Conservation (phyloP, 1,140 invertebrate species). For the Fopius arisanus region DNA sequence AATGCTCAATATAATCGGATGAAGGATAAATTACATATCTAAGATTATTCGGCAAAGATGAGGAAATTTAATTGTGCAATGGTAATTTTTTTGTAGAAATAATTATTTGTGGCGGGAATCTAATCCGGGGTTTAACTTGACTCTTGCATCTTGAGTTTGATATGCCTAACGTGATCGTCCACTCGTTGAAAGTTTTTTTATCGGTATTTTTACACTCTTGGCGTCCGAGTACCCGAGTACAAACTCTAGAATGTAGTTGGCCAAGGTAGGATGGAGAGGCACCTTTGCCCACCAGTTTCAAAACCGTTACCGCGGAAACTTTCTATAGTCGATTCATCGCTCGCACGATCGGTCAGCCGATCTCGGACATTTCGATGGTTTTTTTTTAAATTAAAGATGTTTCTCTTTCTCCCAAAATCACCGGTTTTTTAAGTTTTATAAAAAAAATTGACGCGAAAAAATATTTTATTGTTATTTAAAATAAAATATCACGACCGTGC, state of each 20-base stretch:
- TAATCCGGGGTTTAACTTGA: too few relatives aligned
- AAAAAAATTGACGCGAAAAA: too few relatives aligned
- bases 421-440: too few relatives aligned
- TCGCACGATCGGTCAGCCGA: slow-evolving; percentile 7
- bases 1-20: too few relatives aligned
- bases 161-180: neutral
- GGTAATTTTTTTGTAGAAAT: too few relatives aligned
- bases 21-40: too few relatives aligned
- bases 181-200: neutral
- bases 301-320: slow-evolving; percentile 31
- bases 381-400: neutral
- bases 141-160: too few relatives aligned
- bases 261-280: neutral
- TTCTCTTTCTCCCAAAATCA: neutral
- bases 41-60: too few relatives aligned
- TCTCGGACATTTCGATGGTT: neutral
- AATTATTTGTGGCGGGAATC: too few relatives aligned
- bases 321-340: slow-evolving; percentile 28
- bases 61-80: too few relatives aligned
- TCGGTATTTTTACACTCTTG: neutral
- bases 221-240: neutral
- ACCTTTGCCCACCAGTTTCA: slow-evolving; percentile 26
- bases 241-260: neutral
- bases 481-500: too few relatives aligned
- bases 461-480: too few relatives aligned